Conservation (phyloP, 1,140 invertebrate species). For the Kradibia gibbosae region DNA sequence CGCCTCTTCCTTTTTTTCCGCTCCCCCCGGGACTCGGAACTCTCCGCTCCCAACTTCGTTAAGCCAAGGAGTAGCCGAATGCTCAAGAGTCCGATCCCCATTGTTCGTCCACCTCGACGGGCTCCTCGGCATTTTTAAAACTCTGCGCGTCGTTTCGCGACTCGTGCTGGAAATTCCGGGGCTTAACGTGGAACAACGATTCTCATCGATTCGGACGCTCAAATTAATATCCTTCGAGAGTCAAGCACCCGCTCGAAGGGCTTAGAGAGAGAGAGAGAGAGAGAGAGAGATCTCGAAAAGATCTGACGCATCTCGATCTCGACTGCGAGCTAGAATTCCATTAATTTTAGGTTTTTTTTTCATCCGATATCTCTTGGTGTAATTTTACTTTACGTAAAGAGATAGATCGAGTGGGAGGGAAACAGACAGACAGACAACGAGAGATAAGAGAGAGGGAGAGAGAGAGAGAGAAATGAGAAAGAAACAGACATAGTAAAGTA, state of each 20-base stretch:
- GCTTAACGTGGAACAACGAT: neutral
- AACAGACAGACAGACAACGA: neutral
- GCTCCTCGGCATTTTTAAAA: too few relatives aligned
- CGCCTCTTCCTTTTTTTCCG: too few relatives aligned
- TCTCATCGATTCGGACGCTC: too few relatives aligned
- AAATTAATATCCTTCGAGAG: neutral
- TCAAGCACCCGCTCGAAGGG: neutral
- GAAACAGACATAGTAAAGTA: too few relatives aligned
- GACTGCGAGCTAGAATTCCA: neutral
- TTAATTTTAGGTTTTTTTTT: neutral
- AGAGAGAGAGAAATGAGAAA: neutral
- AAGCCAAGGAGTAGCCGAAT: too few relatives aligned
- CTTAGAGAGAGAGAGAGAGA: too few relatives aligned
- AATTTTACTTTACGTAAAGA: neutral
- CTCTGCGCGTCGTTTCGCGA: too few relatives aligned
- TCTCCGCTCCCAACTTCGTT: too few relatives aligned
- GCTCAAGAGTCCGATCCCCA: too few relatives aligned
- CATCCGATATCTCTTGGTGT: neutral
- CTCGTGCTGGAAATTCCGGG: neutral
- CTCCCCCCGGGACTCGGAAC: too few relatives aligned
- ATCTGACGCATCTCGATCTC: neutral
- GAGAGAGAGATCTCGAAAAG: neutral
- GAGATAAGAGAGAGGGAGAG: neutral
- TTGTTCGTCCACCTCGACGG: too few relatives aligned
- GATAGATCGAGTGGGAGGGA: neutral